A percentile compares a stretch with the other conserved stretches of the same genome.
Evolutionary conservation across 2,113 vertebrate genomes (phyloP).

Genomic region (Sminthopsis crassicaudata): DNA sequence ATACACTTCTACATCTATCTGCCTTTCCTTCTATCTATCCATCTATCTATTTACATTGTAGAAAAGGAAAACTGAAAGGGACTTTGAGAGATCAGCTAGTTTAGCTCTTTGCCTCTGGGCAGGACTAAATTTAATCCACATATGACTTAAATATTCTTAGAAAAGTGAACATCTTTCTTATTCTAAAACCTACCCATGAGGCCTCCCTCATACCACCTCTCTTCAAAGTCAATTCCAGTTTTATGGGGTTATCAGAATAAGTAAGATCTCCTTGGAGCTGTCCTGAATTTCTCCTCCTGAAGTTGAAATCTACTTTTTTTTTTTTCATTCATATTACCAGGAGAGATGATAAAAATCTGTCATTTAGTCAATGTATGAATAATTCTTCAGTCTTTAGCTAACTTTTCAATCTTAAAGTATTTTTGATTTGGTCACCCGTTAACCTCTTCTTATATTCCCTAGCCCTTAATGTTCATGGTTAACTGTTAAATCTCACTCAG

Average conservation of each 20-base stretch:
- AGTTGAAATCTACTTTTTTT: neutral
- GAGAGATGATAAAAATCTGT: neutral
- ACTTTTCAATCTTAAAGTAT: neutral
- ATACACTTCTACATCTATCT: neutral
- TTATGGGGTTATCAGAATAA: neutral
- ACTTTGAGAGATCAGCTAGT: neutral
- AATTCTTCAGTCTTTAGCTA: neutral
- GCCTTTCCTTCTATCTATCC: no score
- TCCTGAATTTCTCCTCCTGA: neutral
- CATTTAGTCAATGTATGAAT: neutral
- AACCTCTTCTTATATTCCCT: neutral
- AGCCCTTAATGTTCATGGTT: neutral
- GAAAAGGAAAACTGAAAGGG: neutral
- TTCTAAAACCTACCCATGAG: neutral
- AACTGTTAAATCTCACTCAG: neutral
- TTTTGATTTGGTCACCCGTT: neutral
- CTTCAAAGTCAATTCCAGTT: neutral
- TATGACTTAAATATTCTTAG: neutral
- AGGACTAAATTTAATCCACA: neutral
- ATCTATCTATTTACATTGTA: neutral
- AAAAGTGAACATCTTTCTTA: neutral
- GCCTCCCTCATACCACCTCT: neutral
- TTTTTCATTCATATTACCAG: neutral
- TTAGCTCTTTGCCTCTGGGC: neutral
- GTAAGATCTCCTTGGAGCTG: neutral